Percentiles rank a stretch among this genome's conserved stretches.
These are phyloP conservation scores for Myrmecobius fasciatus DNA, from an alignment of 2,113 vertebrate species.

Conservation along the genomic window DNA sequence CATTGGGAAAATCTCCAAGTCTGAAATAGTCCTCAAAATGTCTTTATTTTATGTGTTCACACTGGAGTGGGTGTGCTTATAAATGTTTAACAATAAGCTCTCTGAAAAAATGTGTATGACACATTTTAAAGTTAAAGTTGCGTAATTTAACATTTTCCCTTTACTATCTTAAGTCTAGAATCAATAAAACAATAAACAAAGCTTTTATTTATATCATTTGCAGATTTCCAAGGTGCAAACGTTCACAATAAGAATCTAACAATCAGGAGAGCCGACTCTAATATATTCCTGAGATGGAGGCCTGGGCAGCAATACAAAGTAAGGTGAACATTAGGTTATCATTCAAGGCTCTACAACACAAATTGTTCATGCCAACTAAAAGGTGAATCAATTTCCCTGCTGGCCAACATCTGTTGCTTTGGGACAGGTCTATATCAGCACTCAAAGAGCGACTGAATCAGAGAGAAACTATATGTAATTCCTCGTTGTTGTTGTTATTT, in stretches of 20 bases:
- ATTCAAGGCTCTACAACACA: slow-evolving; percentile 29
- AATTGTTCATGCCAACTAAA: background rate
- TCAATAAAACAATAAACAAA: background rate
- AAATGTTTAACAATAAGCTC: background rate
- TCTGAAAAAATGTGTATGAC: background rate
- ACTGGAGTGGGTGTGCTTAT: background rate
- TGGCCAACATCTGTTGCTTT: slow-evolving; percentile 39
- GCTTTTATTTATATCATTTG: background rate
- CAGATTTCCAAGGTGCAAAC: background rate
- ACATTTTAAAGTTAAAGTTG: background rate
- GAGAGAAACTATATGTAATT: background rate
- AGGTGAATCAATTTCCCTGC: slow-evolving; percentile 45
- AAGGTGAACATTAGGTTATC: background rate
- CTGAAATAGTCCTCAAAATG: slow-evolving; percentile 70
- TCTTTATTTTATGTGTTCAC: slow-evolving; percentile 61
- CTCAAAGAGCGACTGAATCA: slow-evolving; percentile 7
- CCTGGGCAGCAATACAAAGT: background rate
- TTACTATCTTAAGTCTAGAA: background rate
- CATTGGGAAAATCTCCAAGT: slow-evolving; percentile 56
- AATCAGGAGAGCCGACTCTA: background rate
- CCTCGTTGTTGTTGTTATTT: background rate
- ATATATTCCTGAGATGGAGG: background rate
- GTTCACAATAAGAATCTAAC: background rate
- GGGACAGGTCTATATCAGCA: slow-evolving; percentile 32
- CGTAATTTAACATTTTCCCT: background rate